These are phyloP conservation scores for Drosophila sechellia DNA, from an alignment of 1,140 invertebrate species.

Conservation along the genomic window DNA sequence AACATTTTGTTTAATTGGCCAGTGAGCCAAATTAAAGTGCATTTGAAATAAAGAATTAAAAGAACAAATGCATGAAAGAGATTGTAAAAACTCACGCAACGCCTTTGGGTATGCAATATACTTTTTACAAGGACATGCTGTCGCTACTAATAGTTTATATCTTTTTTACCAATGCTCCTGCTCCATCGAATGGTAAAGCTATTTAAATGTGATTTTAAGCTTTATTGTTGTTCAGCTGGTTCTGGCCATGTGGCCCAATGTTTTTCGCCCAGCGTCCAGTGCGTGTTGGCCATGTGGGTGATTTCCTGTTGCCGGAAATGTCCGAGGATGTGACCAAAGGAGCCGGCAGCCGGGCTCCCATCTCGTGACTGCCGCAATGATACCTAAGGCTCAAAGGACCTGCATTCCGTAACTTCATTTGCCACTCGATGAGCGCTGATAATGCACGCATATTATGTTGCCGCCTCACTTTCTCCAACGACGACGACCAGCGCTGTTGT, in stretches of 20 bases:
- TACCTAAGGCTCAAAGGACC: slow-evolving; percentile 43
- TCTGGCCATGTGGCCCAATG: neutral
- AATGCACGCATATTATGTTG: slow-evolving; percentile 65
- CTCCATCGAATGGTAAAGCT: neutral
- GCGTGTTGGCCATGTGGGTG: slow-evolving; percentile 47
- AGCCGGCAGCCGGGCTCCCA: slow-evolving; percentile 5
- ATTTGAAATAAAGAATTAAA: too few relatives aligned
- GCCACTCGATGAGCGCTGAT: slow-evolving; percentile 69
- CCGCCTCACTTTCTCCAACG: slow-evolving; percentile 18
- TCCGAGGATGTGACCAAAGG: slow-evolving; percentile 53
- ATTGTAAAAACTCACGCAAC: too few relatives aligned
- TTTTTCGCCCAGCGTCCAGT: slow-evolving; percentile 16
- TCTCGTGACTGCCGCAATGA: slow-evolving; percentile 59
- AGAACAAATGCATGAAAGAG: too few relatives aligned
- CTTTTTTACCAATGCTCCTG: too few relatives aligned
- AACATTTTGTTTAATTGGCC: too few relatives aligned
- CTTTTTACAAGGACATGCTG: too few relatives aligned
- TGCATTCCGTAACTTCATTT: slow-evolving; percentile 64
- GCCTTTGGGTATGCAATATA: too few relatives aligned
- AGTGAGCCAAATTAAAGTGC: too few relatives aligned
- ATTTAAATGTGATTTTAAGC: slow-evolving; percentile 69
- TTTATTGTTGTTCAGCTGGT: slow-evolving; percentile 33
- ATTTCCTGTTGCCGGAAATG: slow-evolving; percentile 77
- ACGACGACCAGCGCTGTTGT: slow-evolving; percentile 38
- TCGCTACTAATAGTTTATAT: too few relatives aligned